phyloP scores from a whole-genome alignment of 2,888 invertebrate species.

The Ophonus ardosiacus region DNA sequence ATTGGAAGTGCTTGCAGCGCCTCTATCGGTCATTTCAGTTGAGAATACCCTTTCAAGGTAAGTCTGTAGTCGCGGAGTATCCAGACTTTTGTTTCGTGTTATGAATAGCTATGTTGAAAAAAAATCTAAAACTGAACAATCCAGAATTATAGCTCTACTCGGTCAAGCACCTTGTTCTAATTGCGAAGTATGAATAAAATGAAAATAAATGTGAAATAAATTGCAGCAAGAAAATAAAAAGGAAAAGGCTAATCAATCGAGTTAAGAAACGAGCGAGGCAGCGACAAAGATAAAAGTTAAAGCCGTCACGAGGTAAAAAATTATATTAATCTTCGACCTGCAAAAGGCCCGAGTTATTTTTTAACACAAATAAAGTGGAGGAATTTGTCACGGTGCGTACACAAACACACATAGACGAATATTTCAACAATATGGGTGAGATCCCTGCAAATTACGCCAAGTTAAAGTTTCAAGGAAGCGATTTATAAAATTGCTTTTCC shows the following conservation, averaged over 20 bases:
- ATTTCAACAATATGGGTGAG: constrained; percentile 59
- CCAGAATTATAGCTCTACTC: too few relatives aligned
- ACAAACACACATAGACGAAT: constrained; percentile 51
- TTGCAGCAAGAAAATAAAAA: background rate
- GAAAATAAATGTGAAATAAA: background rate
- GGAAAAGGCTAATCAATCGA: constrained; percentile 10
- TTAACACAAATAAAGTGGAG: constrained; percentile 61
- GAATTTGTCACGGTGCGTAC: constrained; percentile 53
- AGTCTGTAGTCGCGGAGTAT: too few relatives aligned
- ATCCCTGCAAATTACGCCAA: constrained; percentile 61
- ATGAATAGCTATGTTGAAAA: too few relatives aligned
- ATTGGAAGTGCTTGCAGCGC: too few relatives aligned
- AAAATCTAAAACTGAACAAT: too few relatives aligned
- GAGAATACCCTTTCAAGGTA: too few relatives aligned
- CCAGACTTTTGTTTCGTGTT: too few relatives aligned
- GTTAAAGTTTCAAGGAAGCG: constrained; percentile 63
- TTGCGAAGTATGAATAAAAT: background rate
- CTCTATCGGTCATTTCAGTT: too few relatives aligned
- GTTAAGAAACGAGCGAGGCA: background rate
- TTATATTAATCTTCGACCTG: constrained; percentile 59
- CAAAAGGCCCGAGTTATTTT: constrained; percentile 56
- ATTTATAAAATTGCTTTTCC: constrained; percentile 63
- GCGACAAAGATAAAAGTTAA: constrained; percentile 48
- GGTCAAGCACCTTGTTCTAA: background rate
- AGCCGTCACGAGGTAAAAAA: constrained; percentile 55